A percentile compares a stretch with the other conserved stretches of the same genome.
phyloP scores from a whole-genome alignment of 2,113 vertebrate genomes.

The Philantomba maxwellii region DNA sequence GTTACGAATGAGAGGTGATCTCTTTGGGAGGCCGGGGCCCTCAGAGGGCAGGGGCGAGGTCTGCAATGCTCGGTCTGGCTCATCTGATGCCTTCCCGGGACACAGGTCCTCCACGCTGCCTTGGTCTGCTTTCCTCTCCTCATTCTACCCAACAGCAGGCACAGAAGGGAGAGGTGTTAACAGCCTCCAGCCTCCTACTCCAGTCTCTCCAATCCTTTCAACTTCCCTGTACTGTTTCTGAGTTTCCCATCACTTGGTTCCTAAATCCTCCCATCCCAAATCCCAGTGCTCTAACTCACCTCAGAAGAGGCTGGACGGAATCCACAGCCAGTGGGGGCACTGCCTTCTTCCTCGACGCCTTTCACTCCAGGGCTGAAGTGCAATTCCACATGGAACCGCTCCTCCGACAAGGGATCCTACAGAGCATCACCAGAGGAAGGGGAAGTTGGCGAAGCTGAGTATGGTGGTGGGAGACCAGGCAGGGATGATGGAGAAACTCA shows the following conservation, averaged over 20 bases:
- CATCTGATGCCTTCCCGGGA: conserved; percentile 74
- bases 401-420: conserved; percentile 93
- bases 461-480: neutral
- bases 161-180: neutral
- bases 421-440: neutral
- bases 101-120: conserved; percentile 91
- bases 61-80: conserved; percentile 82
- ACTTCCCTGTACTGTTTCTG: neutral
- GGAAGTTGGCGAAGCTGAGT: neutral
- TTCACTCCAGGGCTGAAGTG: conserved; percentile 98
- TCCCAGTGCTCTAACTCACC: conserved; percentile 74
- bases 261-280: neutral
- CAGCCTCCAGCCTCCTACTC: neutral
- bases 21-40: conserved; percentile 83
- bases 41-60: conserved; percentile 81
- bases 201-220: neutral
- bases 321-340: conserved; percentile 90
- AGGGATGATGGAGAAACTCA: neutral
- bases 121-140: conserved; percentile 88
- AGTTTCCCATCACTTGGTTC: neutral
- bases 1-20: conserved; percentile 90
- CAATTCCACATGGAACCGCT: conserved; percentile 97
- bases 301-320: conserved; percentile 96
- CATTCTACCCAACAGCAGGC: conserved; percentile 81
- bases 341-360: conserved; percentile 93